Base-by-base conservation (phyloP, 2,113 vertebrate genomes). In the Microtus ochrogaster region DNA sequence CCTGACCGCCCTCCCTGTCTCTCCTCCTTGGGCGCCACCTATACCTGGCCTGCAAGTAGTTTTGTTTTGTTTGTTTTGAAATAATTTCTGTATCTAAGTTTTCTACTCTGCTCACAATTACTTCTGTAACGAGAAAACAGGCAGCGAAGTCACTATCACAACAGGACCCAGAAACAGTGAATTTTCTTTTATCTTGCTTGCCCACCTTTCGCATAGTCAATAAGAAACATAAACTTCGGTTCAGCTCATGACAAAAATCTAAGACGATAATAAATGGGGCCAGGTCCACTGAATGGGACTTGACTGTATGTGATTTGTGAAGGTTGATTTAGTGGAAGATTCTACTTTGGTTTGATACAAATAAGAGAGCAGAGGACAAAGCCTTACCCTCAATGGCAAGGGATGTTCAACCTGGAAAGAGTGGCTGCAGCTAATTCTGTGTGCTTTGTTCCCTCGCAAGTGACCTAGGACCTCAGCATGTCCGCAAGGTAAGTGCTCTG, bases 271-370 rank as follows among this genome's bases (percentile, higher is more conserved):
- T 52, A 72, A 92, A 79, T 0, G 22, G 65, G 39, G n/a, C 65
- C 7, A n/a, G 24, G 44, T 72, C 83, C 28, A 52, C 44, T 28
- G 24, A 65, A 55, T 28, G 21, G 39, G 74, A 24, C 49, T 81
- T 74, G 33, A 86, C 73, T 61, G 5, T 22, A 14, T 26, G 24
- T 72, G 66, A 61, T 66, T 79, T 70, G 61, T 68, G 82, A 82
- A 94, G 36, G 12, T 14, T 82, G 90, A 55, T 5, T 91, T 83
- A 68, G 72, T 72, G 16, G 72, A 93, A 96, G 58, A n/a, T 28
- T 73, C 58, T 61, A n/a, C 61, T 95, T 66, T 88, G 65, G 84
- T 66, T 41, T 89, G 65, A 81, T 44, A 79, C 63, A 89, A 92
- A 61, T 33, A 72, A 68, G 88, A 90, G 44, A 86, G 87, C 4